A percentile compares a stretch with the other conserved stretches of the same genome.
Conservation (phyloP, 2,113 vertebrate species). For the Pampusana beccarii region DNA sequence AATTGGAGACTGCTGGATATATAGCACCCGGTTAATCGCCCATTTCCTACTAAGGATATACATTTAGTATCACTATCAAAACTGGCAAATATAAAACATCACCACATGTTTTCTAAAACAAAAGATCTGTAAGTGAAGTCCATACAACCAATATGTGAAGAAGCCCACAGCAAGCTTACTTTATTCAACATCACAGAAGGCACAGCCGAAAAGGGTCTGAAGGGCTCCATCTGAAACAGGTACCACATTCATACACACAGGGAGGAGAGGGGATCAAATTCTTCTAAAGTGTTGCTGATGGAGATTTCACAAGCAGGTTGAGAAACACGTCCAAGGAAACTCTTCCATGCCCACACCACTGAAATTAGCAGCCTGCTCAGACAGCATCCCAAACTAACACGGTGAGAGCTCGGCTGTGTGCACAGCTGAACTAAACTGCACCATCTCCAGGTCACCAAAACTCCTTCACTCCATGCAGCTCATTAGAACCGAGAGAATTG, state of each 20-base stretch:
- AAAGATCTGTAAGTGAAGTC: background rate
- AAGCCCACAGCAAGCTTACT: background rate
- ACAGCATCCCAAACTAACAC: rapidly evolving
- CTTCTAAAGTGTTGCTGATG: background rate
- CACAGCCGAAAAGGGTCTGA: background rate
- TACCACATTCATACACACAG: rapidly evolving
- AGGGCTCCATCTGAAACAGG: background rate
- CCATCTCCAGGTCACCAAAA: background rate
- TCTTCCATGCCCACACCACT: background rate
- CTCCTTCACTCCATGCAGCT: background rate
- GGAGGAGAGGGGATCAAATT: background rate
- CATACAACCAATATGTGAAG: background rate
- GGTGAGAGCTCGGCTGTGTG: background rate
- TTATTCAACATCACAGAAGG: background rate
- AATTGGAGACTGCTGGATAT: background rate
- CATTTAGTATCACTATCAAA: background rate
- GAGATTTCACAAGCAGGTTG: background rate
- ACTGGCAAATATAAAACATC: background rate
- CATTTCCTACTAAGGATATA: background rate
- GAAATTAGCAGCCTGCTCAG: background rate
- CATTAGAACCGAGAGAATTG: background rate
- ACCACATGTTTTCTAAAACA: background rate
- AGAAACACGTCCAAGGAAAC: background rate
- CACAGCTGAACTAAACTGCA: background rate
- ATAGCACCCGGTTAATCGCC: background rate